Base-by-base conservation (phyloP, 2,888 invertebrate species). In the Epinotia brunnichana region DNA sequence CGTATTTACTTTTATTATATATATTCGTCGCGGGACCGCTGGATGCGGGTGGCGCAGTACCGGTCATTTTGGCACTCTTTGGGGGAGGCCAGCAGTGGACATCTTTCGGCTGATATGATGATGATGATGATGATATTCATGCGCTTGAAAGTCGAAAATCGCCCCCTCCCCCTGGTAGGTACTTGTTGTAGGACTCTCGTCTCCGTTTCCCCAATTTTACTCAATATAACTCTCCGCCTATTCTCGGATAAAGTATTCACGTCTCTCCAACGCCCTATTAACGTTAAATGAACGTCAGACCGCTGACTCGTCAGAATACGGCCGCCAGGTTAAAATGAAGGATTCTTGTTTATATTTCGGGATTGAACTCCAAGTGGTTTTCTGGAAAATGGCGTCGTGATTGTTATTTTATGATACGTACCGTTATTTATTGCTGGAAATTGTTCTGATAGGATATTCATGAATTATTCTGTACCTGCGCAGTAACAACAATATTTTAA, bases 321-420 rank as follows among this genome's bases (percentile, higher is more conserved):
- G n/a, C 17, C 13, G 21, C 54, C 61, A 60, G 66, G 66, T 56
- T 29, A 53, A 21, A 54, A 61, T 62, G 67, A 72, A 68, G 67
- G 72, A 68, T 61, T 67, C 61, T 60, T 72, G 72, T 72, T 72
- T 67, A 72, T 72, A 68, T 48, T 72, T 17, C 72, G 35, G 48
- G 61, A 72, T 68, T 72, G 72, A 54, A 72, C 19, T 61, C 48
- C 29, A 17, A 71, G 66, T 35, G 60, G 44, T 60, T 66, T 66
- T 71, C 66, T 53, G n/a, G 41, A 54, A 71, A 71, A 66, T 66
- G 54, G 35, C 41, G 48, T 44, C 19, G 57, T 63, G 59, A 70
- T 53, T 70, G 59, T 66, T 62, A 56, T 70, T 66, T 53, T 59
- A 60, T 24, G 57, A 62, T 4, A 54, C 15, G 39, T 24, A n/a